Evolutionary conservation across 2,888 invertebrate genomes (phyloP).

Genomic region (Listrodromus nycthemerus): DNA sequence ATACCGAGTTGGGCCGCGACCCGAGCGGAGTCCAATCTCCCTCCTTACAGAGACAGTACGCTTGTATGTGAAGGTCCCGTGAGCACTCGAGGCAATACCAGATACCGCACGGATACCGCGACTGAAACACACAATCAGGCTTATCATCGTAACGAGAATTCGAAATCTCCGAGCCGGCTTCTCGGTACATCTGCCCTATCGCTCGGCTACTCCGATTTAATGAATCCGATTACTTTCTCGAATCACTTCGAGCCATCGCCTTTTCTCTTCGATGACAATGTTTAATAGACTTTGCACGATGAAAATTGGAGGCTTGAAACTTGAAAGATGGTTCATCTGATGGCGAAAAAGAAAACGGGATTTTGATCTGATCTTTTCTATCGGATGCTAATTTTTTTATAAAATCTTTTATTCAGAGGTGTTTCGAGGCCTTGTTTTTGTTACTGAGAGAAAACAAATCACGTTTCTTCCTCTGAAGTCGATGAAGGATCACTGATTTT

Average conservation of each 20-base stretch:
- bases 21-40: neutral
- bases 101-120: conserved; percentile 39
- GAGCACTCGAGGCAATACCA: conserved; percentile 40
- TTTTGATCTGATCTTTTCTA: too few relatives aligned
- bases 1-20: conserved; percentile 22
- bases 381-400: too few relatives aligned
- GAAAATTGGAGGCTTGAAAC: too few relatives aligned
- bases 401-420: too few relatives aligned
- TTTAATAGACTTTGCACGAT: neutral
- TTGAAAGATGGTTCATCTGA: too few relatives aligned
- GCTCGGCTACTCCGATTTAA: neutral
- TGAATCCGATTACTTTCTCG: conserved; percentile 12
- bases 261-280: neutral
- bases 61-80: conserved; percentile 41
- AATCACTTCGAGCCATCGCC: neutral
- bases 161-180: conserved; percentile 11
- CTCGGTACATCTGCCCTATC: conserved; percentile 8
- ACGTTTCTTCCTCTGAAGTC: too few relatives aligned
- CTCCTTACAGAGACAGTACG: conserved; percentile 23
- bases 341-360: too few relatives aligned
- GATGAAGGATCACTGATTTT: too few relatives aligned
- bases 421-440: too few relatives aligned
- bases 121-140: conserved; percentile 51
- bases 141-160: conserved; percentile 59
- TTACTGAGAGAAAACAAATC: too few relatives aligned